Base-by-base conservation (phyloP, 2,888 invertebrate genomes). In the Pogonocherus hispidulus region DNA sequence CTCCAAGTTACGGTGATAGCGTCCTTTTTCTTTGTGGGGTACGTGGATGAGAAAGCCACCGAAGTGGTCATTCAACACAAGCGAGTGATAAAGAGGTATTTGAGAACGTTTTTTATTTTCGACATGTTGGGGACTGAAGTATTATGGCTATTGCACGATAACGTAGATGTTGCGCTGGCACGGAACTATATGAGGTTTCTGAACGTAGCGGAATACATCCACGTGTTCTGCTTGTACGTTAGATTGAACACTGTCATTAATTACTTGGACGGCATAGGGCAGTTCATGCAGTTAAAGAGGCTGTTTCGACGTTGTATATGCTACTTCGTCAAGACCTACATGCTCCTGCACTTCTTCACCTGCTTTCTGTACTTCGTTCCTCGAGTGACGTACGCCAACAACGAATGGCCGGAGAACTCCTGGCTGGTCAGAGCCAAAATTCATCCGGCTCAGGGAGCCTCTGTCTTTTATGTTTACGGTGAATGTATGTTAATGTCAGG, bases 101-200 rank as follows among this genome's bases (percentile, higher is more conserved):
- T 78, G 46, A 63, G n/a, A 22, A 72, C 76, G 0, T 78, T 71
- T 41, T 76, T 76, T 46, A 6, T 76, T 8, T 67, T 72, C 44
- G 78, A 78, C 8, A 2, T 32, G 32, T 2, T 32, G 5, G 11
- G 8, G 2, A 32, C 32, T 9, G 3, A 32, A 3, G 11, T 32
- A 22, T 16, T 19, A 16, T 1, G 20, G n/a, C 59, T 23, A 22
- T 5, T 23, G 11, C 27, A 27, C 8, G 27, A 27, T 27, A 8
- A 27, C 27, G 4, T 8, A 27, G 27, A n/a, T n/a, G n/a, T n/a
- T n/a, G n/a, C n/a, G 1, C 11, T 27, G 5, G 3, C 14, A 11
- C 0, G 20, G 4, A 14, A 4, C 16, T 6, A 27, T 4, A 1
- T 52, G 23, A n/a, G 5, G 11, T n/a, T 11, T n/a, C n/a, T 9